phyloP scores from a whole-genome alignment of 2,113 vertebrate genomes.

The Mus pahari region DNA sequence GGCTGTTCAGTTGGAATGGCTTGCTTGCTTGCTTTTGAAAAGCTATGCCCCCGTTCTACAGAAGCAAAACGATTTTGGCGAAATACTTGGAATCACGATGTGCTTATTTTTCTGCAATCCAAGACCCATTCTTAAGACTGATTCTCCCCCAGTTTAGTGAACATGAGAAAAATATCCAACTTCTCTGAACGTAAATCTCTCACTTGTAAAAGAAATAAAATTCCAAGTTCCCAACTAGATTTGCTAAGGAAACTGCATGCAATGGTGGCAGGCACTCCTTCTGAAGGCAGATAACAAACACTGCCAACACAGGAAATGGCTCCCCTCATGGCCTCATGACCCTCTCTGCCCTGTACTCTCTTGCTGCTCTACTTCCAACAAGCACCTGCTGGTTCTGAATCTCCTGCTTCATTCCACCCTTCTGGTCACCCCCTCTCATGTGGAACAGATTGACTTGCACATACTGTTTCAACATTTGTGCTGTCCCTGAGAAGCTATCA shows the following conservation, averaged over 20 bases:
- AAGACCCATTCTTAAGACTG: background rate
- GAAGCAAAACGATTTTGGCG: background rate
- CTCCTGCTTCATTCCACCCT: background rate
- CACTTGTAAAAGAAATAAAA: background rate
- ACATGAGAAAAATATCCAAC: background rate
- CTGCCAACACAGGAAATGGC: fast-evolving
- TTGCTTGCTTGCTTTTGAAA: background rate
- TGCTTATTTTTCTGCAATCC: background rate
- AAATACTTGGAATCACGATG: background rate
- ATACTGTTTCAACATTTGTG: background rate
- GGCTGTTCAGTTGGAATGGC: too few species aligned
- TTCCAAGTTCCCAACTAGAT: fast-evolving
- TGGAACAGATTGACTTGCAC: background rate
- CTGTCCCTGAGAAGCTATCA: background rate
- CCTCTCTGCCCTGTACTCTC: background rate
- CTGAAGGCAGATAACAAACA: fast-evolving
- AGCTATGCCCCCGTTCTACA: background rate
- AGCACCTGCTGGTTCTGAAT: background rate
- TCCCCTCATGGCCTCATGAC: fast-evolving
- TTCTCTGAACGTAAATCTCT: background rate
- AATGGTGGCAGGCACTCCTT: background rate
- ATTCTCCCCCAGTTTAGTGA: background rate
- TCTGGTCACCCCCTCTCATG: background rate
- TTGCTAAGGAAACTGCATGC: background rate
- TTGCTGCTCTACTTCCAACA: background rate